Evolutionary conservation across 2,888 invertebrate genomes (phyloP).

Genomic region (Ichneumon xanthorius): DNA sequence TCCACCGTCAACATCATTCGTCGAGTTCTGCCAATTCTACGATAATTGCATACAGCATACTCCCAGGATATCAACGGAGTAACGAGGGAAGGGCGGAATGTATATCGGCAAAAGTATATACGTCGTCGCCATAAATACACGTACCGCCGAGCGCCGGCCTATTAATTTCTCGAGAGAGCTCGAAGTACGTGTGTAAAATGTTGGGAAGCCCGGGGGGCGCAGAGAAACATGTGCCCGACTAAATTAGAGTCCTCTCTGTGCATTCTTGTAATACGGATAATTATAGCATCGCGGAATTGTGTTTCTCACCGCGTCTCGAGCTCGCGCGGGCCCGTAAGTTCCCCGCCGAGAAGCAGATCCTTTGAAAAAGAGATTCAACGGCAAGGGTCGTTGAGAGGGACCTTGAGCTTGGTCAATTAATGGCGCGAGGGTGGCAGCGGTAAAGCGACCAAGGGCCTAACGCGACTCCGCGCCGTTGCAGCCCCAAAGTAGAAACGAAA

Average conservation of each 20-base stretch:
- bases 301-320: not conserved
- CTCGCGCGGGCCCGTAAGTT: not conserved
- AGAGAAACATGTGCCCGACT: not conserved
- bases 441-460: conserved; percentile 27
- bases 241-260: not conserved
- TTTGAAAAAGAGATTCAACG: not conserved
- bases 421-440: conserved; percentile 2
- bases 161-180: not conserved
- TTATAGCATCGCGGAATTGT: conserved; percentile 1
- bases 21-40: not conserved
- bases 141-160: not conserved
- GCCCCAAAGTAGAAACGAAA: conserved; percentile 7
- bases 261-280: conserved; percentile 4
- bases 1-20: not conserved
- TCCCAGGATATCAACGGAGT: not conserved
- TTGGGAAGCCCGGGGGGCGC: not conserved
- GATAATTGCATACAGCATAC: not conserved
- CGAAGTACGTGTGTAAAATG: not conserved
- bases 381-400: not conserved
- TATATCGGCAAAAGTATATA: not conserved
- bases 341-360: not conserved
- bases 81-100: not conserved
- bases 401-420: conserved; percentile 41
- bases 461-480: conserved; percentile 4
- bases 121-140: not conserved